Conservation (phyloP, 2,797 vertebrate species). For the Pangasius macronema region DNA sequence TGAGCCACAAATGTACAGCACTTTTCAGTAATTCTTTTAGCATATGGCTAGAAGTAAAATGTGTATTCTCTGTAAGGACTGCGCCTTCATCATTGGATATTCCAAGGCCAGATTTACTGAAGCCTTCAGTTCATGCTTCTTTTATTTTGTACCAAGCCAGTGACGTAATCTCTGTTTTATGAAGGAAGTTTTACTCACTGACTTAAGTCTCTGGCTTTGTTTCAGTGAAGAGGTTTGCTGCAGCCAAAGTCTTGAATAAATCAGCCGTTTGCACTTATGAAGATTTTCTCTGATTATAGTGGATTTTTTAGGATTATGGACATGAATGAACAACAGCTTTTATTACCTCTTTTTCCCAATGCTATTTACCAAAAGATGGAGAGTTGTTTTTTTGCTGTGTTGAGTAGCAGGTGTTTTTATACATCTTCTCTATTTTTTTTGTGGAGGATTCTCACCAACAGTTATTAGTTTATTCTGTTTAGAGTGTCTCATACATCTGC, state of each 20-base stretch:
- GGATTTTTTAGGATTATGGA: conserved; percentile 42
- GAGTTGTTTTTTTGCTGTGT: not conserved
- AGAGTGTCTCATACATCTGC: conserved; percentile 12
- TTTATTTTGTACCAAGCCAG: conserved; percentile 24
- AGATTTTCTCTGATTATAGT: conserved; percentile 34
- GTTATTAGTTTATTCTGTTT: not conserved
- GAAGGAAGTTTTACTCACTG: conserved; percentile 36
- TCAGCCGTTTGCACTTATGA: conserved; percentile 14
- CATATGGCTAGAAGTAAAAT: conserved; percentile 1
- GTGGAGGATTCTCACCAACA: not conserved
- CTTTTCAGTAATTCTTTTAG: not conserved
- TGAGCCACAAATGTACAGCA: not conserved
- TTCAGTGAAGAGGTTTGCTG: conserved; percentile 23
- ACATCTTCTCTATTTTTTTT: not conserved
- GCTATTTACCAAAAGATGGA: conserved; percentile 14
- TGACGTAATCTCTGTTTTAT: conserved; percentile 36
- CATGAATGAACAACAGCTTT: conserved; percentile 40
- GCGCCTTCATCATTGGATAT: not conserved
- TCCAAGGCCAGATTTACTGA: not conserved
- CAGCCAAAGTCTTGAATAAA: conserved; percentile 43
- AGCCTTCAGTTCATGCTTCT: conserved; percentile 13
- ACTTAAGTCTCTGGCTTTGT: conserved; percentile 31
- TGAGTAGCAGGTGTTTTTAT: not conserved
- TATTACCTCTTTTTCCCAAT: conserved; percentile 43
- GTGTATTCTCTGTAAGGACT: not conserved